These are phyloP conservation scores for Anthoptus insignis DNA, from an alignment of 2,888 invertebrate species.

Conservation along the genomic window DNA sequence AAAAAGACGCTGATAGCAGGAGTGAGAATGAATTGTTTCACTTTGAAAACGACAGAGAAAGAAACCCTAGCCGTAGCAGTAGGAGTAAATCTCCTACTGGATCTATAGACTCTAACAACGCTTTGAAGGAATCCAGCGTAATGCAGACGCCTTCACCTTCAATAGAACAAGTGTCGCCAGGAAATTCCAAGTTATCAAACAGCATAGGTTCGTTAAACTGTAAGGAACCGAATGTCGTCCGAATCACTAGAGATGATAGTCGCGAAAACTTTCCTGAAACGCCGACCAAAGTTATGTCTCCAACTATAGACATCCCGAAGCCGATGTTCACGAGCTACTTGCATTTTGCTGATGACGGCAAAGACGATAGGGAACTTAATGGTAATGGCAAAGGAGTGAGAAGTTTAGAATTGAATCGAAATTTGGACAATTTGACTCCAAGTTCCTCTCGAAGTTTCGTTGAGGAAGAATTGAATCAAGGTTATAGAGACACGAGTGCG, in stretches of 20 bases:
- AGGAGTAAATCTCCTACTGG: slow-evolving; percentile 80
- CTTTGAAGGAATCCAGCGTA: slow-evolving; percentile 62
- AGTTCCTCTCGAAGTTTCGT: slow-evolving; percentile 54
- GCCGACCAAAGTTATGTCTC: slow-evolving; percentile 81
- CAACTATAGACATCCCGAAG: slow-evolving; percentile 90
- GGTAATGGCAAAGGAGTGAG: slow-evolving; percentile 54
- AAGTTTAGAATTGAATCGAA: slow-evolving; percentile 60
- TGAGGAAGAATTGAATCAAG: slow-evolving; percentile 56
- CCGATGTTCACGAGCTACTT: slow-evolving; percentile 82
- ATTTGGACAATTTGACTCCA: slow-evolving; percentile 49
- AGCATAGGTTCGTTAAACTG: slow-evolving; percentile 37
- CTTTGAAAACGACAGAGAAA: slow-evolving; percentile 79
- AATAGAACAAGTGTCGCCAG: slow-evolving; percentile 73
- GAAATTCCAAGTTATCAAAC: slow-evolving; percentile 59
- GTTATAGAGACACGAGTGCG: slow-evolving; percentile 57
- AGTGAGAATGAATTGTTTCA: slow-evolving; percentile 90
- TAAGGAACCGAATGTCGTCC: slow-evolving; percentile 59
- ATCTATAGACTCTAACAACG: slow-evolving; percentile 72
- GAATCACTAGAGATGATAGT: slow-evolving; percentile 58
- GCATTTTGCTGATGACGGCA: slow-evolving; percentile 76
- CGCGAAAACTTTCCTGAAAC: slow-evolving; percentile 50
- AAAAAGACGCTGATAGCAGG: slow-evolving; percentile 88
- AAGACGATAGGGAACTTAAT: slow-evolving; percentile 48
- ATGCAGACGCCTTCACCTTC: slow-evolving; percentile 73
- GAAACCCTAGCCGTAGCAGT: slow-evolving; percentile 71